Evolutionary conservation across 2,888 invertebrate species (phyloP).

Genomic region (Yponomeuta plumbellus): DNA sequence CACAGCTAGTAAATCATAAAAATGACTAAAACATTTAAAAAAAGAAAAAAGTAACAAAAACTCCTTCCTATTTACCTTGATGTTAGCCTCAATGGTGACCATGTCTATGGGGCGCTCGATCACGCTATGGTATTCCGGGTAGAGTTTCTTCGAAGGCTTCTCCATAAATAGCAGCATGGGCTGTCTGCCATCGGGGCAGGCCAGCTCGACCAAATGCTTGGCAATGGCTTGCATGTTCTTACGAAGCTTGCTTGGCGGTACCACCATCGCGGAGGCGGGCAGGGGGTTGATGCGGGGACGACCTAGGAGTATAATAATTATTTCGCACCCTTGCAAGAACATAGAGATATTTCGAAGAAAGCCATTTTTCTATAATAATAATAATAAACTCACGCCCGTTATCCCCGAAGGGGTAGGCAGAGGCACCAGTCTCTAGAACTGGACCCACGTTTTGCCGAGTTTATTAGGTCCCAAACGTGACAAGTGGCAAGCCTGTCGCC

Average conservation of each 20-base stretch:
- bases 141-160: slow-evolving; percentile 95
- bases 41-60: too few relatives aligned
- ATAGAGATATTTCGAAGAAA: too few relatives aligned
- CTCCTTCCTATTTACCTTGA: slow-evolving; percentile 72
- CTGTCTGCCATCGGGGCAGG: slow-evolving; percentile 83
- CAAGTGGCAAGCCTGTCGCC: too few relatives aligned
- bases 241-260: slow-evolving; percentile 80
- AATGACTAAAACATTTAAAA: too few relatives aligned
- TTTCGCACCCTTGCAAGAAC: too few relatives aligned
- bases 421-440: too few relatives aligned
- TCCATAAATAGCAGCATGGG: slow-evolving; percentile 96
- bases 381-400: too few relatives aligned
- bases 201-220: slow-evolving; percentile 71
- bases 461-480: too few relatives aligned
- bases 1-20: too few relatives aligned
- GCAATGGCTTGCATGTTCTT: slow-evolving; percentile 89
- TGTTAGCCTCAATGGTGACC: slow-evolving; percentile 93
- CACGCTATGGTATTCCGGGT: slow-evolving; percentile 96
- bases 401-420: too few relatives aligned
- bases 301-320: slow-evolving; percentile 48
- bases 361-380: too few relatives aligned
- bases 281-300: slow-evolving; percentile 60
- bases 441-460: too few relatives aligned
- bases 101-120: slow-evolving; percentile 96
- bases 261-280: slow-evolving; percentile 36